Evolutionary conservation across 2,797 vertebrate species (phyloP).

Genomic region (Pipistrellus nathusii): DNA sequence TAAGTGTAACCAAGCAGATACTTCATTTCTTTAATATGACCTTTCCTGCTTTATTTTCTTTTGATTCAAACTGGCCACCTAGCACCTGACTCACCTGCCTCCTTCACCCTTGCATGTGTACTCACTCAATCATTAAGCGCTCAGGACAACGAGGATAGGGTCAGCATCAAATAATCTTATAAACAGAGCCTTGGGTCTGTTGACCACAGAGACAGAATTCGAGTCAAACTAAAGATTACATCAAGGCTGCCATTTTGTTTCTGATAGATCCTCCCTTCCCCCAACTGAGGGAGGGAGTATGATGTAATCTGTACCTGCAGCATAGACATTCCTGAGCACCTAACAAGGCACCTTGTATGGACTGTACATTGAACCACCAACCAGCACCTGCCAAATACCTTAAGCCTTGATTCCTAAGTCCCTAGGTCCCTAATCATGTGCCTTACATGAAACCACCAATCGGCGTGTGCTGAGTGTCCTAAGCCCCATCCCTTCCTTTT

Average conservation of each 20-base stretch:
- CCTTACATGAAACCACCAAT: too few relatives aligned
- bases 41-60: neutral
- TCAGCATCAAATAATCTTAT: neutral
- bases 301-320: too few relatives aligned
- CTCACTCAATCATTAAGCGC: neutral
- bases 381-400: too few relatives aligned
- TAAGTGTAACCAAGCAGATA: neutral
- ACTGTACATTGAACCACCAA: too few relatives aligned
- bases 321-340: too few relatives aligned
- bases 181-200: neutral
- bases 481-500: too few relatives aligned
- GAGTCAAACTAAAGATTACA: neutral
- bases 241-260: neutral
- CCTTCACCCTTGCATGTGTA: neutral
- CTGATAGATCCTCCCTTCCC: too few relatives aligned
- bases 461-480: too few relatives aligned
- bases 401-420: too few relatives aligned
- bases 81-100: neutral
- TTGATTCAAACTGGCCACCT: neutral
- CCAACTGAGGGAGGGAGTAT: too few relatives aligned
- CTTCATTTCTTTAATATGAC: neutral
- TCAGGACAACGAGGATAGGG: neutral
- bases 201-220: neutral
- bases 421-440: too few relatives aligned
- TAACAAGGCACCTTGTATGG: too few relatives aligned